Percentiles rank a stretch among this genome's conserved stretches.
Conservation (phyloP, 2,888 invertebrate species). For the Chrysotoxum bicinctum region DNA sequence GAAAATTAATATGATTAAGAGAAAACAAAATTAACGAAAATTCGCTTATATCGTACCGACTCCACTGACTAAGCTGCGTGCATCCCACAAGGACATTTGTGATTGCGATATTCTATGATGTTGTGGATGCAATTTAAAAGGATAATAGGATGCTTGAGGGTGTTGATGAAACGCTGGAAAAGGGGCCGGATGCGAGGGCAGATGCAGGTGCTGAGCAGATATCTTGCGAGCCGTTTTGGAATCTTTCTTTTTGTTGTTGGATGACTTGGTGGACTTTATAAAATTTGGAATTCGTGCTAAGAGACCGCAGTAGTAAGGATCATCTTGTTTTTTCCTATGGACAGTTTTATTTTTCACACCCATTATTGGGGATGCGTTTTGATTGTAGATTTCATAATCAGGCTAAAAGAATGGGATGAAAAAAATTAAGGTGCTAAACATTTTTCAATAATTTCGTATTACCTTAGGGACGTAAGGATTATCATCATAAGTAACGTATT, state of each 20-base stretch:
- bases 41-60: constrained; percentile 75
- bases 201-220: constrained; percentile 78
- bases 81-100: constrained; percentile 80
- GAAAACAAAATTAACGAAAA: neutral
- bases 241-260: constrained; percentile 77
- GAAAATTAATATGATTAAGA: neutral
- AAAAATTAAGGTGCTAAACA: neutral
- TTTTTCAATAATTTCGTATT: constrained; percentile 5
- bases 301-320: constrained; percentile 88
- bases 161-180: constrained; percentile 80
- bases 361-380: constrained; percentile 74
- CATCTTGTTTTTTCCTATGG: constrained; percentile 83
- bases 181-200: constrained; percentile 78
- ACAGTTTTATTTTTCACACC: constrained; percentile 73
- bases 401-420: constrained; percentile 74
- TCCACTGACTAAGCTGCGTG: constrained; percentile 80
- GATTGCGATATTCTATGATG: constrained; percentile 81
- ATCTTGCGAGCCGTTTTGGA: constrained; percentile 80
- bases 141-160: constrained; percentile 77
- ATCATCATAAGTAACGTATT: constrained; percentile 78
- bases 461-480: constrained; percentile 81
- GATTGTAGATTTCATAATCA: constrained; percentile 79
- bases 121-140: constrained; percentile 79
- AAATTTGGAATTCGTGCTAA: constrained; percentile 87
- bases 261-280: constrained; percentile 83